These are phyloP conservation scores for Sesia apiformis DNA, from an alignment of 2,888 invertebrate genomes.

Conservation along the genomic window DNA sequence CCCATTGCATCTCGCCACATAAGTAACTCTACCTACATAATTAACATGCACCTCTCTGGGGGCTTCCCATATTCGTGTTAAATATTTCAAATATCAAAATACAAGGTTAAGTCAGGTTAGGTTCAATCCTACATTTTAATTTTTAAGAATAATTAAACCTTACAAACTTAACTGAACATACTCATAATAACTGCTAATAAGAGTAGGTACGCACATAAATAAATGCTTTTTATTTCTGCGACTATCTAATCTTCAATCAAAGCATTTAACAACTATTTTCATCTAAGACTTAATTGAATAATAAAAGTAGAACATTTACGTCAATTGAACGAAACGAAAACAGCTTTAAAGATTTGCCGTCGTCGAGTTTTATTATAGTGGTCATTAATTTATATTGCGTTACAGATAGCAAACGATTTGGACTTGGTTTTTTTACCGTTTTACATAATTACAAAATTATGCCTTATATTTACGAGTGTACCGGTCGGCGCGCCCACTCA, in stretches of 20 bases:
- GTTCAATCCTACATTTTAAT: too few species aligned
- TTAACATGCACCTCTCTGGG: not conserved
- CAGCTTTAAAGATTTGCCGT: constrained; percentile 52
- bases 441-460: constrained; percentile 70
- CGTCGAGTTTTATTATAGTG: constrained; percentile 55
- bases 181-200: too few species aligned
- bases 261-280: constrained; percentile 11
- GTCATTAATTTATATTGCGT: constrained; percentile 64
- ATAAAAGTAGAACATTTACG: constrained; percentile 53
- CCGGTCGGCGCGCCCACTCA: constrained; percentile 50
- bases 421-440: constrained; percentile 60
- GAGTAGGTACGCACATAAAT: not conserved
- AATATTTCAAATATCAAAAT: too few species aligned
- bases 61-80: too few species aligned
- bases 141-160: too few species aligned
- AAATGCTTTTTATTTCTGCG: constrained; percentile 6
- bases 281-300: constrained; percentile 39
- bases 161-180: too few species aligned
- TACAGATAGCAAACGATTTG: constrained; percentile 63
- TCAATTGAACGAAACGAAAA: constrained; percentile 47
- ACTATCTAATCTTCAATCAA: constrained; percentile 10
- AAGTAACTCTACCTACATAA: not conserved
- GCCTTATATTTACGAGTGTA: constrained; percentile 52
- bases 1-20: not conserved
- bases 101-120: too few species aligned